phyloP scores from a whole-genome alignment of 2,113 vertebrate genomes.

The Saccopteryx bilineata region DNA sequence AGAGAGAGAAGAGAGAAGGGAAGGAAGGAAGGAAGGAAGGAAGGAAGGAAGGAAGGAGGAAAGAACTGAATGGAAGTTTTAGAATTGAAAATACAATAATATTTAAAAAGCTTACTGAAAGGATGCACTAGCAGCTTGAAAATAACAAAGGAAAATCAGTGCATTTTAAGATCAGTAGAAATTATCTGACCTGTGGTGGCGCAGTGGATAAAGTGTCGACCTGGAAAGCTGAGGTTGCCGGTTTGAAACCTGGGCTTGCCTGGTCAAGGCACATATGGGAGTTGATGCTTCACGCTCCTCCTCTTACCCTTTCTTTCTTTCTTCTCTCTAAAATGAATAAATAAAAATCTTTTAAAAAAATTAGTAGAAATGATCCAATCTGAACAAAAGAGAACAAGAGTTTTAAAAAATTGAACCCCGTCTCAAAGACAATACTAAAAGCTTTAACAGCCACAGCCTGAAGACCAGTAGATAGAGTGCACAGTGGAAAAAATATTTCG shows the following conservation, averaged over 20 bases:
- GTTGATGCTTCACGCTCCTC: no score
- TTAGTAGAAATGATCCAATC: not conserved
- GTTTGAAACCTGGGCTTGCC: no score
- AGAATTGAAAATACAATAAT: not conserved
- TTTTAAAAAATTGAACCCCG: not conserved
- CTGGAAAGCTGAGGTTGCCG: no score
- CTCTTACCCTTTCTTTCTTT: no score
- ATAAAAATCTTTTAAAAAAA: no score
- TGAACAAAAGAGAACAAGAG: not conserved
- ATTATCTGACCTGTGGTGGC: not conserved
- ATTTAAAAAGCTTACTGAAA: not conserved
- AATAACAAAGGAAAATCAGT: not conserved
- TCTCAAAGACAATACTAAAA: not conserved
- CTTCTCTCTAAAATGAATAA: no score
- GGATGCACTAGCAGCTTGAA: not conserved
- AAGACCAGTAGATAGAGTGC: not conserved
- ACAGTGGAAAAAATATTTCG: not conserved
- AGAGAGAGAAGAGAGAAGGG: no score
- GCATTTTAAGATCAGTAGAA: not conserved
- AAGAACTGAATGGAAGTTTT: not conserved
- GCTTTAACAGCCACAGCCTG: not conserved
- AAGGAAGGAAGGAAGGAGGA: no score
- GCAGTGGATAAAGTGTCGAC: no score
- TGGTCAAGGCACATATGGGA: no score
- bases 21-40: no score